A percentile compares a stretch with the other conserved stretches of the same genome.
Conservation (phyloP, 2,888 invertebrate genomes). For the Noctua janthe region DNA sequence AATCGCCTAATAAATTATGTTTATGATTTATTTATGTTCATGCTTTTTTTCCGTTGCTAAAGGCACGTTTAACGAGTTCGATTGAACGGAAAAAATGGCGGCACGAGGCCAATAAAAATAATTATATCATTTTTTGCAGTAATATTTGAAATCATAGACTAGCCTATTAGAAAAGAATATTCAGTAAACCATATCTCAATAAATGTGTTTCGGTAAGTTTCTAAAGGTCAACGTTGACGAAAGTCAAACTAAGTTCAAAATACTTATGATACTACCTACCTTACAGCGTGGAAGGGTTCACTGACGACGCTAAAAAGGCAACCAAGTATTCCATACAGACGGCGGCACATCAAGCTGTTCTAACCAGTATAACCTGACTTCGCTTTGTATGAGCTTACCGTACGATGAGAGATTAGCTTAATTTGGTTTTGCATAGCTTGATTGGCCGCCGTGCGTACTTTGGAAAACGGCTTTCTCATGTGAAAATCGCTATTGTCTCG, state of each 20-base stretch:
- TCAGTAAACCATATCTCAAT: not conserved
- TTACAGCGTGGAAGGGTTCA: too few species aligned
- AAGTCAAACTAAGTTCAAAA: not conserved
- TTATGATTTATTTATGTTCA: not conserved
- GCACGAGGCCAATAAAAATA: not conserved
- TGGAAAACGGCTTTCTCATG: not conserved
- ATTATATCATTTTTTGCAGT: not conserved
- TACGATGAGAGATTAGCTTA: too few species aligned
- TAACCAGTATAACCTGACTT: too few species aligned
- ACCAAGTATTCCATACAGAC: too few species aligned
- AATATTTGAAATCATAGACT: not conserved
- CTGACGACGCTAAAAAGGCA: too few species aligned
- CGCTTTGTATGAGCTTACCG: too few species aligned
- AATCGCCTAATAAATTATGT: not conserved
- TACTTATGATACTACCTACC: not conserved
- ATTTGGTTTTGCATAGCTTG: too few species aligned
- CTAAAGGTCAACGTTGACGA: not conserved
- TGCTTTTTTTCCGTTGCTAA: not conserved
- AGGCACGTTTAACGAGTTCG: not conserved
- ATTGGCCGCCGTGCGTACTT: too few species aligned
- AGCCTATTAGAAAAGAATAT: not conserved
- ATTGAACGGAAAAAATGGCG: not conserved
- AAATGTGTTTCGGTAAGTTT: not conserved
- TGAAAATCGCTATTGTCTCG: not conserved
- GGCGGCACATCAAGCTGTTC: too few species aligned